Percentiles rank a stretch among this genome's conserved stretches.
phyloP scores from a whole-genome alignment of 2,113 vertebrate genomes.

The Budorcas taxicolor region DNA sequence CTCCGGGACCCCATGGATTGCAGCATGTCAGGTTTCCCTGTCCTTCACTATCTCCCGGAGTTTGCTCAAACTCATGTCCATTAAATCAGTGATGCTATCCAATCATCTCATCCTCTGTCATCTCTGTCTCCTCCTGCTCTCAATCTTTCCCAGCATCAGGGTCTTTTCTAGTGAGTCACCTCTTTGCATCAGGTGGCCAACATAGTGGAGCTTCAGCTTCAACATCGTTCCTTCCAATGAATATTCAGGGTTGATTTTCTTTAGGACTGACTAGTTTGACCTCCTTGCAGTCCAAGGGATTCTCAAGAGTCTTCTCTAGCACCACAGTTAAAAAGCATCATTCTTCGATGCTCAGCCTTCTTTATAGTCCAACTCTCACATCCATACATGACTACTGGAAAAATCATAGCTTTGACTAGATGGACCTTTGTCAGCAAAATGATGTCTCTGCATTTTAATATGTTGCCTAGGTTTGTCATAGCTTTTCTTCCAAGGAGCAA shows the following conservation, averaged over 20 bases:
- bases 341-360: background rate
- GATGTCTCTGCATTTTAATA: background rate
- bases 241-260: background rate
- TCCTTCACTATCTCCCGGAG: background rate
- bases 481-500: background rate
- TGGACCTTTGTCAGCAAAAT: background rate
- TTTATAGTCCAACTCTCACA: background rate
- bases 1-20: background rate
- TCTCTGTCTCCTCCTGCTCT: background rate
- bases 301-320: background rate
- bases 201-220: background rate
- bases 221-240: background rate
- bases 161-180: background rate
- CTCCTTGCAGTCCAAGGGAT: background rate
- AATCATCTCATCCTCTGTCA: background rate
- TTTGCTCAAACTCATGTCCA: background rate
- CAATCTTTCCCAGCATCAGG: background rate
- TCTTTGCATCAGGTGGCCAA: background rate
- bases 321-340: background rate
- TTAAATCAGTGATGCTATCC: background rate
- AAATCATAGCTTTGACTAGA: background rate
- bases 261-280: background rate
- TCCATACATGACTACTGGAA: background rate
- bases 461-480: background rate
- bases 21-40: background rate